Percentiles rank a stretch among this genome's conserved stretches.
Conservation (phyloP, 1,140 invertebrate species). For the Semibalanus balanoides region DNA sequence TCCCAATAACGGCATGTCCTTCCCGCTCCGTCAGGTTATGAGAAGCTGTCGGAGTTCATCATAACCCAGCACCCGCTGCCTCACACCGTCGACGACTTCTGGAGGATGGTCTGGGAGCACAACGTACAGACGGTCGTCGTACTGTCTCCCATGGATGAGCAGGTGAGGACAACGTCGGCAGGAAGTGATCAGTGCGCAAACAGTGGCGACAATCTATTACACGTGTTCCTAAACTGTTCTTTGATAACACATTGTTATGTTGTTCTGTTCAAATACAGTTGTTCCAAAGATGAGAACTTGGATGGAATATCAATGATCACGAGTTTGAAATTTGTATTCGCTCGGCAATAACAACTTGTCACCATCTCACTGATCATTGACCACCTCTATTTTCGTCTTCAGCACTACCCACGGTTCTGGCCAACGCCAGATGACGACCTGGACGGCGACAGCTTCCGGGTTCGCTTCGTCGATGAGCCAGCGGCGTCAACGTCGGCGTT, state of each 20-base stretch:
- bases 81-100: slow-evolving; percentile 67
- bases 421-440: slow-evolving; percentile 56
- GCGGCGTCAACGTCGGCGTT: not conserved
- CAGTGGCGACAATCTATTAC: too few relatives aligned
- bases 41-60: slow-evolving; percentile 51
- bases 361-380: too few relatives aligned
- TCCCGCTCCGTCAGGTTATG: slow-evolving; percentile 11
- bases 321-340: too few relatives aligned
- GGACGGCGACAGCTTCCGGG: slow-evolving; percentile 43
- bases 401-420: slow-evolving; percentile 73
- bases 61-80: slow-evolving; percentile 79
- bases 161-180: too few relatives aligned
- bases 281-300: too few relatives aligned
- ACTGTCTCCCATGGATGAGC: slow-evolving; percentile 44
- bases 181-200: too few relatives aligned
- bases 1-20: too few relatives aligned
- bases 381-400: slow-evolving; percentile 1
- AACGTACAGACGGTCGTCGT: slow-evolving; percentile 78
- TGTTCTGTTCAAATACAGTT: too few relatives aligned
- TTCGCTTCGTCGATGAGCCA: not conserved
- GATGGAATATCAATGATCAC: too few relatives aligned
- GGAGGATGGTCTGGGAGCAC: slow-evolving; percentile 94
- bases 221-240: too few relatives aligned
- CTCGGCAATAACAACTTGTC: too few relatives aligned
- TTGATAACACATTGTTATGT: too few relatives aligned